Conservation (phyloP, 2,888 invertebrate genomes). For the Malthinus seriepunctatus region DNA sequence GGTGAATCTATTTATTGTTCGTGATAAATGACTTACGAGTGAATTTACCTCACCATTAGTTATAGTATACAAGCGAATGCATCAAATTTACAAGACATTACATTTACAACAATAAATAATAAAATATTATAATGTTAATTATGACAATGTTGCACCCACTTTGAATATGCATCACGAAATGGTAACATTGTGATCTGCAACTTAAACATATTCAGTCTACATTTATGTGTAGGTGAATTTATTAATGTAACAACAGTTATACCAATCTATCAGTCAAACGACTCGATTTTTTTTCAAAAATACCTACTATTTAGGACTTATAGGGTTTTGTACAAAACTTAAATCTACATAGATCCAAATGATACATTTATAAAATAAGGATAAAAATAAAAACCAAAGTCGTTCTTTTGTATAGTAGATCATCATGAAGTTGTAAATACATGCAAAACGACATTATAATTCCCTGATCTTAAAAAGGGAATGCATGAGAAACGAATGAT, state of each 20-base stretch:
- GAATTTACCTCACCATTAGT: neutral
- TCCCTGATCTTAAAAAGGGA: constrained; percentile 3
- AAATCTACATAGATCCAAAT: no score
- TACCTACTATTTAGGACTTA: no score
- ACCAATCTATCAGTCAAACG: constrained; percentile 9
- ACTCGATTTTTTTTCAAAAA: no score
- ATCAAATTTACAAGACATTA: constrained; percentile 5
- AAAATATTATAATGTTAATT: constrained; percentile 25
- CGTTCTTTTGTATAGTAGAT: no score
- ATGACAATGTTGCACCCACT: constrained; percentile 26
- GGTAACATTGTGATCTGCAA: constrained; percentile 20
- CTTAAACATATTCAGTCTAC: constrained; percentile 12
- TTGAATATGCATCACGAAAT: constrained; percentile 21
- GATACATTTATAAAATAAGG: no score
- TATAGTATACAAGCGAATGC: constrained; percentile 2
- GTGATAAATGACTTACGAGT: neutral
- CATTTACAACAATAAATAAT: constrained; percentile 21
- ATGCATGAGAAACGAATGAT: constrained; percentile 23
- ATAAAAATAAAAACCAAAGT: no score
- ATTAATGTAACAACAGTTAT: constrained; percentile 12
- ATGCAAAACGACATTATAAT: no score
- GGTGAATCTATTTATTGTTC: neutral
- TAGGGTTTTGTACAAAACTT: no score
- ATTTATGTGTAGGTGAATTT: constrained; percentile 27
- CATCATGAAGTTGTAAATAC: no score